Conservation (phyloP, 2,113 vertebrate genomes). For the Spilogale gracilis region DNA sequence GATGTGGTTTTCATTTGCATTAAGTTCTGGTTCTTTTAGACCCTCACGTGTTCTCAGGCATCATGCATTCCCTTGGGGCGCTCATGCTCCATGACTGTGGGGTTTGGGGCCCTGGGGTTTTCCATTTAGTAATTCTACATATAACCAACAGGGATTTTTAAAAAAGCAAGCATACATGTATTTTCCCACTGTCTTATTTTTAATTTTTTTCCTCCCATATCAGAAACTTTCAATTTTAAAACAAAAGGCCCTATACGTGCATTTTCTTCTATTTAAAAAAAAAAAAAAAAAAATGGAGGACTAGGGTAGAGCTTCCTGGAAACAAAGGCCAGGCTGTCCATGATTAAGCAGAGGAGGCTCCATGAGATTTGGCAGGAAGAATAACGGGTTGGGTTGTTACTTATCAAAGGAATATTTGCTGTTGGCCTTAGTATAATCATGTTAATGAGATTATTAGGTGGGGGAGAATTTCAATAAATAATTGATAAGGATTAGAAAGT, state of each 20-base stretch:
- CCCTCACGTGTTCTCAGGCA: background rate
- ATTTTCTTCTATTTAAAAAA: slow-evolving; percentile 31
- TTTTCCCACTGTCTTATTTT: slow-evolving; percentile 17
- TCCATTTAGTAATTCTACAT: background rate
- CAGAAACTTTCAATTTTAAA: background rate
- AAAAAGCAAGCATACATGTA: background rate
- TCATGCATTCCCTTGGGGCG: background rate
- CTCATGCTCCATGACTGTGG: background rate
- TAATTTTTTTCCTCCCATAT: background rate
- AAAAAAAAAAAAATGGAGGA: background rate
- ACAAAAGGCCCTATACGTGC: background rate
- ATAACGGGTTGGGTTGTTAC: slow-evolving; percentile 58
- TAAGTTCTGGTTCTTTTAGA: background rate
- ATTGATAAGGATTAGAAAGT: slow-evolving; percentile 94
- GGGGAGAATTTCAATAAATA: slow-evolving; percentile 92
- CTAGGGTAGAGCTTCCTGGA: background rate
- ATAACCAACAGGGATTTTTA: background rate
- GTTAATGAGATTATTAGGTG: slow-evolving; percentile 91
- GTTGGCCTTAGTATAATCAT: slow-evolving; percentile 82
- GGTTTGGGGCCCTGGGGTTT: background rate
- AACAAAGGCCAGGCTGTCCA: background rate
- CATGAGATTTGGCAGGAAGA: slow-evolving; percentile 68
- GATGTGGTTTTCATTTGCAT: background rate
- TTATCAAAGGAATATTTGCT: slow-evolving; percentile 79
- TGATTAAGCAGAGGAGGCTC: background rate